Percentiles rank a stretch among this genome's conserved stretches.
These are phyloP conservation scores for Camelus bactrianus DNA, from an alignment of 2,113 vertebrate genomes.

Conservation along the genomic window DNA sequence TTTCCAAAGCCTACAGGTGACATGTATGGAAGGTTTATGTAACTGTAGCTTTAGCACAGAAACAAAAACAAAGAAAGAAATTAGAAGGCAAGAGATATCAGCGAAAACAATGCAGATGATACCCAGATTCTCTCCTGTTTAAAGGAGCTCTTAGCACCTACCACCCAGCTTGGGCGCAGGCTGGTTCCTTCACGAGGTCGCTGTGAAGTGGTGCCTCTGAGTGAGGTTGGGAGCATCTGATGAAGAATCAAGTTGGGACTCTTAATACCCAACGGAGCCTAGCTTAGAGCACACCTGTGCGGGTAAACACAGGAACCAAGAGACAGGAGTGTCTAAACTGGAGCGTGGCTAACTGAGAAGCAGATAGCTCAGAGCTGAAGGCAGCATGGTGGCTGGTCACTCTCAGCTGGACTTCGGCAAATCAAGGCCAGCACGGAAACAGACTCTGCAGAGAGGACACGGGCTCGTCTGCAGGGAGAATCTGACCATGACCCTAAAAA, in stretches of 20 bases:
- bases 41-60: background rate
- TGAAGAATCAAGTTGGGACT: too few species aligned
- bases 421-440: background rate
- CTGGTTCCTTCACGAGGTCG: background rate
- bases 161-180: rapidly evolving
- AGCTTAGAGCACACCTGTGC: rapidly evolving
- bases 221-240: too few species aligned
- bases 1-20: background rate
- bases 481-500: background rate
- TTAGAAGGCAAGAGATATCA: background rate
- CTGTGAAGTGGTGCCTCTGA: rapidly evolving
- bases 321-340: too few species aligned
- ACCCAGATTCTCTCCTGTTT: background rate
- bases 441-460: background rate
- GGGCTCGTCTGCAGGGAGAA: background rate
- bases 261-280: background rate
- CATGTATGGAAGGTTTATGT: background rate
- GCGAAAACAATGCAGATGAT: background rate
- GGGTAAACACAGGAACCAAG: background rate
- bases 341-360: background rate
- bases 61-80: background rate
- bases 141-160: background rate
- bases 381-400: too few species aligned
- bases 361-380: background rate
- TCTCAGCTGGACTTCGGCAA: background rate